Percentiles rank a stretch among this genome's conserved stretches.
These are phyloP conservation scores for Lochmaea capreae DNA, from an alignment of 2,888 invertebrate genomes.

Conservation along the genomic window DNA sequence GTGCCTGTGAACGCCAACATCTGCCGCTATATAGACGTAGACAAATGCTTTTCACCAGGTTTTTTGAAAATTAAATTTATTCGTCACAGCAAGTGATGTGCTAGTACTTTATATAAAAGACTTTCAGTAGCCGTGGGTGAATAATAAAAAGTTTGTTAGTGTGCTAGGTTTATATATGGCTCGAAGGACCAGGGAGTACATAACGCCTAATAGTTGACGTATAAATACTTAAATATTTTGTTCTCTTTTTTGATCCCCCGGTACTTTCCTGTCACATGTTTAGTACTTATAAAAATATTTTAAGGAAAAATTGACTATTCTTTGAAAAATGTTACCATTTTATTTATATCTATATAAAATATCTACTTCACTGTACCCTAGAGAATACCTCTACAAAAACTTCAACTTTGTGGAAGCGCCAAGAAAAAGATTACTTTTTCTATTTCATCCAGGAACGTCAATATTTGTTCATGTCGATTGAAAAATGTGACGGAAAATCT, in stretches of 20 bases:
- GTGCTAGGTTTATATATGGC: too few species aligned
- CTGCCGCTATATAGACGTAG: neutral
- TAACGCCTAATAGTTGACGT: too few species aligned
- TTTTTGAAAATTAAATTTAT: neutral
- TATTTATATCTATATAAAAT: neutral
- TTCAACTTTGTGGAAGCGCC: neutral
- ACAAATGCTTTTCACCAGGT: neutral
- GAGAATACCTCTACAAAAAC: conserved; percentile 1
- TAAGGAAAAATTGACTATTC: too few species aligned
- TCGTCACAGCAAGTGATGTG: neutral
- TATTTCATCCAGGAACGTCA: conserved; percentile 5
- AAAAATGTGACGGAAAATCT: conserved; percentile 19
- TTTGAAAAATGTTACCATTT: neutral
- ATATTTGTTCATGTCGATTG: conserved; percentile 19
- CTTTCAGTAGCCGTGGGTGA: too few species aligned
- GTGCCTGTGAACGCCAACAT: conserved; percentile 1
- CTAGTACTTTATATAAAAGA: too few species aligned
- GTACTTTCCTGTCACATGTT: too few species aligned
- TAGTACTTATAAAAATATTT: too few species aligned
- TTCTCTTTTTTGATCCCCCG: too few species aligned
- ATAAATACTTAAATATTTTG: too few species aligned
- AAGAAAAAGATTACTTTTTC: conserved; percentile 7
- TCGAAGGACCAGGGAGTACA: too few species aligned
- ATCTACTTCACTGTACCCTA: conserved; percentile 5
- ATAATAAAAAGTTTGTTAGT: too few species aligned